A percentile compares a stretch with the other conserved stretches of the same genome.
phyloP scores from a whole-genome alignment of 2,113 vertebrate species.

The Planiliza haematocheilus region DNA sequence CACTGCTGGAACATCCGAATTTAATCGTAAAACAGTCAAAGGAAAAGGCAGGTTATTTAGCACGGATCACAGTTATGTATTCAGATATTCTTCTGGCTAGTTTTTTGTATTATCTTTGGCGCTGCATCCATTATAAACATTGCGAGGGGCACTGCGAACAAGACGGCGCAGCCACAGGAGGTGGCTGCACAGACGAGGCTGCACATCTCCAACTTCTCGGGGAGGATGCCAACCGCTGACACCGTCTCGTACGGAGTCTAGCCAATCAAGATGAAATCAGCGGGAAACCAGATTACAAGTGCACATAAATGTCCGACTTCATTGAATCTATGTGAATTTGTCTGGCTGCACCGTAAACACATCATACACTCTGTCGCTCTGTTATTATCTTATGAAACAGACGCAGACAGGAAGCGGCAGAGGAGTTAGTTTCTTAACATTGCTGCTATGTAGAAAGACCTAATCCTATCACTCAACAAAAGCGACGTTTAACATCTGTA shows the following conservation, averaged over 20 bases:
- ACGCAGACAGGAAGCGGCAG: too few relatives aligned
- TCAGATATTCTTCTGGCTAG: too few relatives aligned
- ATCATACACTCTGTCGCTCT: neutral
- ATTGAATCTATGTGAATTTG: neutral
- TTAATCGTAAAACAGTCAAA: neutral
- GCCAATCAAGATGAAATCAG: neutral
- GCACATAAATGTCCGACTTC: conserved; percentile 2
- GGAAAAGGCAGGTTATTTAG: neutral
- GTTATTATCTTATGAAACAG: too few relatives aligned
- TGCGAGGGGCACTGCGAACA: neutral
- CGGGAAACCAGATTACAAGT: neutral
- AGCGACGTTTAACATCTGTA: too few relatives aligned
- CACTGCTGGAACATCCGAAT: too few relatives aligned
- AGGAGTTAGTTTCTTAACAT: too few relatives aligned
- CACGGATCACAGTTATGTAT: neutral
- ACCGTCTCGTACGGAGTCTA: neutral
- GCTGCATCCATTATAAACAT: neutral
- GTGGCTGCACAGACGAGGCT: too few relatives aligned
- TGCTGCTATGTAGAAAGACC: too few relatives aligned
- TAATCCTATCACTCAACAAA: too few relatives aligned
- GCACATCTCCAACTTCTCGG: neutral
- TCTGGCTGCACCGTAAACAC: neutral
- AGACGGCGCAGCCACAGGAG: neutral
- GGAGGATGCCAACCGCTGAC: neutral
- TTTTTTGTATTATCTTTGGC: too few relatives aligned